These are phyloP conservation scores for Philaethria dido DNA, from an alignment of 2,888 invertebrate genomes.

Conservation along the genomic window DNA sequence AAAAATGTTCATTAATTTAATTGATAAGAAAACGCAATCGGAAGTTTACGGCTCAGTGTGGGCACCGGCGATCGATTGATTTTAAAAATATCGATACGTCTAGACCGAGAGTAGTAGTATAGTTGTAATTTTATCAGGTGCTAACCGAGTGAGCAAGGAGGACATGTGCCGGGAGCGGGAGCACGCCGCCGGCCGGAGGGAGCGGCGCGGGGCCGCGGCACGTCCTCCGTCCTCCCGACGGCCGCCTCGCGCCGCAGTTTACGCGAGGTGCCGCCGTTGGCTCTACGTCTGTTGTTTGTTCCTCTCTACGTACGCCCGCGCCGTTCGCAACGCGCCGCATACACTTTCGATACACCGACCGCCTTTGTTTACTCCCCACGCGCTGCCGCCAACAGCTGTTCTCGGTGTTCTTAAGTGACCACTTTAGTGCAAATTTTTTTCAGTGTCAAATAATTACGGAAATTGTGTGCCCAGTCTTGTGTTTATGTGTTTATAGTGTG, in stretches of 20 bases:
- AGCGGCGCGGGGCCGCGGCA: slow-evolving; percentile 51
- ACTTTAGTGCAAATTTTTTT: slow-evolving; percentile 38
- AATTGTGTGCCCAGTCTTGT: slow-evolving; percentile 41
- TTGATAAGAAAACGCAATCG: slow-evolving; percentile 22
- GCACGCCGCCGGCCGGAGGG: slow-evolving; percentile 52
- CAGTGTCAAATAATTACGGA: slow-evolving; percentile 38
- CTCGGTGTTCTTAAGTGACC: slow-evolving; percentile 35
- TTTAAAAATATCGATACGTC: slow-evolving; percentile 41
- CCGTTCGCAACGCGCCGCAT: slow-evolving; percentile 46
- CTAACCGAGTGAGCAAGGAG: slow-evolving; percentile 53
- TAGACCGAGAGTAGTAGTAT: slow-evolving; percentile 44
- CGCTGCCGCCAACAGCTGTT: slow-evolving; percentile 58
- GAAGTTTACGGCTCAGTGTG: not conserved
- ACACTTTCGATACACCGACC: slow-evolving; percentile 56
- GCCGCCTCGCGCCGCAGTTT: slow-evolving; percentile 61
- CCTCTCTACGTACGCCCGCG: slow-evolving; percentile 45
- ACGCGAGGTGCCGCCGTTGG: slow-evolving; percentile 71
- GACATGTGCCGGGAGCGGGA: slow-evolving; percentile 51
- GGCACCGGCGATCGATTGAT: slow-evolving; percentile 25
- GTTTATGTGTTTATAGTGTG: slow-evolving; percentile 51
- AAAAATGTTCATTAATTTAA: not conserved
- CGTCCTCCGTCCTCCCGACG: slow-evolving; percentile 45
- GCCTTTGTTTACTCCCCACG: slow-evolving; percentile 77
- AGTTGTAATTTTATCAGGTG: slow-evolving; percentile 54
- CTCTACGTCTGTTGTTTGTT: slow-evolving; percentile 59